These are phyloP conservation scores for Actinia tenebrosa DNA, from an alignment of 64 coral and sea anemone species.

Conservation along the genomic window DNA sequence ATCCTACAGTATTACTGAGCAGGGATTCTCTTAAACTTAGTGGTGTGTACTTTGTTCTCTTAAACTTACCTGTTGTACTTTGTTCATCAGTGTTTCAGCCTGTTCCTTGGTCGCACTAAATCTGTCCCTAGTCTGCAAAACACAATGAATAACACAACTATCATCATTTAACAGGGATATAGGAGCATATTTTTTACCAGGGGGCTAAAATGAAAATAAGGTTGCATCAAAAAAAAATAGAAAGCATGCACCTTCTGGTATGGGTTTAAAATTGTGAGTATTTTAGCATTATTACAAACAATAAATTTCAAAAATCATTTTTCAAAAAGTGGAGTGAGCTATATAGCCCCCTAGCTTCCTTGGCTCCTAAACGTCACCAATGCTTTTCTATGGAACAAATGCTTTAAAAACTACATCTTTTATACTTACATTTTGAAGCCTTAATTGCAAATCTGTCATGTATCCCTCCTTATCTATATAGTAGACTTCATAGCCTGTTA, in stretches of 20 bases:
- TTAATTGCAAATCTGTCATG: slow-evolving; percentile 85
- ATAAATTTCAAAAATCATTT: no score
- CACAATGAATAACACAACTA: neutral
- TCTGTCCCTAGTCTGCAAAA: slow-evolving; percentile 91
- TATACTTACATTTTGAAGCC: slow-evolving; percentile 94
- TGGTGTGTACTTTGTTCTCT: no score
- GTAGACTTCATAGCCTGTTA: slow-evolving; percentile 78
- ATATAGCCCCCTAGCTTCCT: no score
- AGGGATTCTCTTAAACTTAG: neutral
- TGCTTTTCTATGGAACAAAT: neutral
- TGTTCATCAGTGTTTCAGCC: slow-evolving; percentile 87
- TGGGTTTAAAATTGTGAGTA: no score
- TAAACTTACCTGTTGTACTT: slow-evolving; percentile 57
- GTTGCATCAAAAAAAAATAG: neutral
- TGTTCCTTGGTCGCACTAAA: slow-evolving; percentile 89
- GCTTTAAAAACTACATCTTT: neutral
- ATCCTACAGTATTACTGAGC: neutral
- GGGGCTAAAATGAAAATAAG: neutral
- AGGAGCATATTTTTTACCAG: no score
- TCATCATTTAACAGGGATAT: neutral
- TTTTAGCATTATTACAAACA: no score
- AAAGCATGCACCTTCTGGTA: no score
- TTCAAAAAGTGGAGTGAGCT: no score
- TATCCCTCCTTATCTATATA: slow-evolving; percentile 86
- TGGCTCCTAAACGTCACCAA: no score